Conservation (phyloP, 2,113 vertebrate species). For the Cettia cetti region DNA sequence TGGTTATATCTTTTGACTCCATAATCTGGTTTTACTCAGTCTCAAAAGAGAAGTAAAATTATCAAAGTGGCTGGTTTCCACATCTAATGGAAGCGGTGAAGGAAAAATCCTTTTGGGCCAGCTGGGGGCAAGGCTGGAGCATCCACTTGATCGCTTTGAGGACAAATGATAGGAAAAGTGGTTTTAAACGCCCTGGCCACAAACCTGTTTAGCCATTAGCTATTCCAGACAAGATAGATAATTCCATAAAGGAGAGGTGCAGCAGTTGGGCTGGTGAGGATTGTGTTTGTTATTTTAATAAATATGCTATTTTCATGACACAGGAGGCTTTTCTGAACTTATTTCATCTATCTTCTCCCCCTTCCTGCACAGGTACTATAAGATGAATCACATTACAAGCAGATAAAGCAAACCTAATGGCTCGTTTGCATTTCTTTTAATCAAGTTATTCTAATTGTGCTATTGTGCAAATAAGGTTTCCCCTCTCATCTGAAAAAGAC, state of each 20-base stretch:
- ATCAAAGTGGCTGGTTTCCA: background rate
- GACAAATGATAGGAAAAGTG: background rate
- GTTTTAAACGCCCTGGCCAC: background rate
- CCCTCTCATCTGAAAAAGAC: background rate
- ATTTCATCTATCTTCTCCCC: background rate
- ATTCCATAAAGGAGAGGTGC: background rate
- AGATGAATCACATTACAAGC: background rate
- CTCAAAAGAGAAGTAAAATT: background rate
- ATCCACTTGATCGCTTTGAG: background rate
- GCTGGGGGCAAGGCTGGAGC: background rate
- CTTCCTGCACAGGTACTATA: background rate
- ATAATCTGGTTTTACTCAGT: background rate
- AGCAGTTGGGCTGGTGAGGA: background rate
- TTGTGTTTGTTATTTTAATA: background rate
- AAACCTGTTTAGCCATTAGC: background rate
- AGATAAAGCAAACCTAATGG: background rate
- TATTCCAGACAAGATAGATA: background rate
- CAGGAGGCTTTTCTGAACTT: background rate
- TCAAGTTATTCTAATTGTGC: slow-evolving; percentile 26
- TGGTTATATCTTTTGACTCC: background rate
- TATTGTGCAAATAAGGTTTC: background rate
- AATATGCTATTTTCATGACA: background rate
- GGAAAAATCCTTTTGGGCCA: background rate
- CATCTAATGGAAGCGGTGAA: background rate
- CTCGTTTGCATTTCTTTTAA: slow-evolving; percentile 22